Base-by-base conservation (phyloP, 2,888 invertebrate genomes). In the Callyntrura sp. region DNA sequence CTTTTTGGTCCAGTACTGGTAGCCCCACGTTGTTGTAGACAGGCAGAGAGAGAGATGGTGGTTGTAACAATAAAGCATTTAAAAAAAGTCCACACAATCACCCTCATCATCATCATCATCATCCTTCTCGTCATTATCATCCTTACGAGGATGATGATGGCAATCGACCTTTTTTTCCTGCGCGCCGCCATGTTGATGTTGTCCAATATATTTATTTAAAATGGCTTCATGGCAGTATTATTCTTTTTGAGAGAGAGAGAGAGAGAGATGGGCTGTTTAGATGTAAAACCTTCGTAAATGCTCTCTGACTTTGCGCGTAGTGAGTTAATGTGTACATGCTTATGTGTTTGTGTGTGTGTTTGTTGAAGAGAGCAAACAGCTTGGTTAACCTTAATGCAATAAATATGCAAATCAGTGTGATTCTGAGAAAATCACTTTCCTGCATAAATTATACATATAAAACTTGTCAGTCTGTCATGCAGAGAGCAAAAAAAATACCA, bases 391-490 rank as follows among this genome's bases (percentile, higher is more conserved):
- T 86, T 86, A 86, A 86, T 78, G 85, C 85, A 86, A 86, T 86
- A 86, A 86, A 86, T 86, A 86, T 86, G 85, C 85, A 86, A 86
- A 86, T 86, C 48, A 86, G 78, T 86, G 85, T 86, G 85, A 86
- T 86, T 86, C 78, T 86, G 85, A 86, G 85, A 86, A 86, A 86
- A 86, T 86, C 85, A 86, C 85, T 86, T 86, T 86, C 85, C 85
- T 86, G 85, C 85, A 86, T 86, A 86, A 86, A 86, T 86, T 86
- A 86, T 86, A 86, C 85, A 86, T 78, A 86, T 86, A 86, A 78
- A 86, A 86, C 85, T 85, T 85, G 78, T 86, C 85, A 86, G 85
- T 86, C 85, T 86, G 85, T 86, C 85, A 86, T 76, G 76, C 51
- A 78, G 83, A 68, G 76, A 84, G 65, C 83, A 78, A 25, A 51